Percentiles rank a stretch among this genome's conserved stretches.
phyloP scores from a whole-genome alignment of 2,888 invertebrate species.

The Hydroisotoma schaefferi region DNA sequence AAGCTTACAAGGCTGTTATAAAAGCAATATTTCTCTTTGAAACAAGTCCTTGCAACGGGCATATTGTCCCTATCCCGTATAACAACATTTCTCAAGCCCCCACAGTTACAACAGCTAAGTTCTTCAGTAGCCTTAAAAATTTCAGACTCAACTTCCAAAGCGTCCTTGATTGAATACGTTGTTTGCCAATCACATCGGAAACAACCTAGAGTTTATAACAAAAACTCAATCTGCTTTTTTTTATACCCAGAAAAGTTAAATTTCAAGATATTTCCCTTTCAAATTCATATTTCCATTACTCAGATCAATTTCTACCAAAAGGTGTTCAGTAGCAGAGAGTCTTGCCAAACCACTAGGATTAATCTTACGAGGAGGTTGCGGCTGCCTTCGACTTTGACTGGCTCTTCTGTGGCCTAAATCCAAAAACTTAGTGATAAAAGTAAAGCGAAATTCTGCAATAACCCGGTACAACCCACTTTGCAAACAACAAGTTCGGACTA shows the following conservation, averaged over 20 bases:
- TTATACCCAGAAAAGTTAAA: background rate
- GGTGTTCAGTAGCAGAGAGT: background rate
- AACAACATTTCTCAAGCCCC: slow-evolving; percentile 37
- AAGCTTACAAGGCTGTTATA: slow-evolving; percentile 32
- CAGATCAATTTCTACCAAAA: background rate
- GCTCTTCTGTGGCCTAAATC: background rate
- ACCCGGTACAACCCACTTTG: too few relatives aligned
- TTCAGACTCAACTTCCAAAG: slow-evolving; percentile 13
- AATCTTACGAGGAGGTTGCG: background rate
- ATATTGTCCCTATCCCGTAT: slow-evolving; percentile 28
- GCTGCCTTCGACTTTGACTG: background rate
- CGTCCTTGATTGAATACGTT: slow-evolving; percentile 29
- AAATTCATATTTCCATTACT: background rate
- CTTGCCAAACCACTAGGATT: background rate
- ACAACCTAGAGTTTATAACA: slow-evolving; percentile 16
- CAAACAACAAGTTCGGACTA: background rate
- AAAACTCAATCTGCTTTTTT: background rate
- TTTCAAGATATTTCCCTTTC: background rate
- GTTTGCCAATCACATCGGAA: slow-evolving; percentile 27
- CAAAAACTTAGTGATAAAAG: too few relatives aligned
- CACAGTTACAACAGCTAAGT: slow-evolving; percentile 21
- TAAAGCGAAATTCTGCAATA: too few relatives aligned
- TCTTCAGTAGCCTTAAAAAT: slow-evolving; percentile 39
- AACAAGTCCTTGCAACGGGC: slow-evolving; percentile 41
- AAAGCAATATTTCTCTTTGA: slow-evolving; percentile 38